These are phyloP conservation scores for Glyphotaelius pellucidus DNA, from an alignment of 2,888 invertebrate genomes.

Conservation along the genomic window DNA sequence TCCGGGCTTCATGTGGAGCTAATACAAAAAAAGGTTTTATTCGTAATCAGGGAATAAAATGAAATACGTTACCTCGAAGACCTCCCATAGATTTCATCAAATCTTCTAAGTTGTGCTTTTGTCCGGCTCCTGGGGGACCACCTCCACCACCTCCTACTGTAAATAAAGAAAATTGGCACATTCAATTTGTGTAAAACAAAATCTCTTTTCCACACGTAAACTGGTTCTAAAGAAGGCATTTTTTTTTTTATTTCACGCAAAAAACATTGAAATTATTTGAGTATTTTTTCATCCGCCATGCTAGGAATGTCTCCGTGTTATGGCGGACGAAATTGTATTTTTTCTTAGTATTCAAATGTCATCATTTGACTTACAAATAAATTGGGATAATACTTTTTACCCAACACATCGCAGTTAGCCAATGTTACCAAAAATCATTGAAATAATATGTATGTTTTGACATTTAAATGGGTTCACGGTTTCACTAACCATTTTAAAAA, in stretches of 20 bases:
- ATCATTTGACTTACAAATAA: background rate
- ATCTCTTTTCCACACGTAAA: background rate
- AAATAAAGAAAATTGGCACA: background rate
- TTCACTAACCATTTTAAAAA: too few species aligned
- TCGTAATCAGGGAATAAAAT: too few species aligned
- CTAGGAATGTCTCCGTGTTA: too few species aligned
- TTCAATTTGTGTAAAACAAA: background rate
- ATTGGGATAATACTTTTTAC: background rate
- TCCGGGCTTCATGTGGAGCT: too few species aligned
- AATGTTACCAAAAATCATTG: background rate
- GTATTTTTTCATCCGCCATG: too few species aligned
- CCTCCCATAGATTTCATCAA: constrained; percentile 87
- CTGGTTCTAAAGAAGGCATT: background rate
- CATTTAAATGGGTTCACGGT: too few species aligned
- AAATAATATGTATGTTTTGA: too few species aligned
- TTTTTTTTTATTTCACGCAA: background rate
- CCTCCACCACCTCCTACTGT: constrained; percentile 68
- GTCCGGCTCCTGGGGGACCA: constrained; percentile 67
- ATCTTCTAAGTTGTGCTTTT: constrained; percentile 78
- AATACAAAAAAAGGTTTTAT: too few species aligned
- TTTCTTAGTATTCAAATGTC: background rate
- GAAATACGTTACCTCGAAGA: constrained; percentile 40
- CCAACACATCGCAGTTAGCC: background rate
- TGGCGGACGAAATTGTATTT: too few species aligned
- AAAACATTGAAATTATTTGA: too few species aligned